Evolutionary conservation across 1,140 invertebrate species (phyloP), one percentile per base, ranked within the genome.

Genomic region (Drosophila tsacasi): DNA sequence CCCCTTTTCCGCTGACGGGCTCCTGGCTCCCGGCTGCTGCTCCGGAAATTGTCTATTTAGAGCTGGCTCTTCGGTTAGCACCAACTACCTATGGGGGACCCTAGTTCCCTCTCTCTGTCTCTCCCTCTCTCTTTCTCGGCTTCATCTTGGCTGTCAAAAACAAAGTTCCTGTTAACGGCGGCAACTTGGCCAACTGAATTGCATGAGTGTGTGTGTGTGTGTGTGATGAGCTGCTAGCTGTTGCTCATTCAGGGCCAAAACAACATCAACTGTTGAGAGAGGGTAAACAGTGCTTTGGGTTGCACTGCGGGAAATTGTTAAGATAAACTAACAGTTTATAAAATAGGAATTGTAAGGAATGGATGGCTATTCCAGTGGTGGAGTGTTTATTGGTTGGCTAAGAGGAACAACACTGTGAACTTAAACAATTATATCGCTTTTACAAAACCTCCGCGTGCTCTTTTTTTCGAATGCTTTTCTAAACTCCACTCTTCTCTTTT

Each of bases 171-270:
- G 73, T 55, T 68, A 67, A 59, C 76, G 58, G 64, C 54, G 44
- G 62, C 50, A 69, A 57, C 30, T 54, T 37, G 49, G 42, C 52
- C 23, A 23, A 30, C 25, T 10, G 52, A 30, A 32, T 19, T 12
- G 30, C 6, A 25, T 37, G 30, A 37, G 37, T 39, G 66, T 46
- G 32, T 37, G 15, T 49, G 50, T 13, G 40, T 55, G 37, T n/a
- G 27, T 40, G n/a, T 47, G 47, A 37, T n/a, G n/a, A 13, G 66
- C 54, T 23, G 35, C 61, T 27, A 30, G 65, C 42, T 25, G 44
- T 37, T 71, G 50, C 66, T 69, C 77, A 84, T 68, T 84, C 74
- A 84, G 66, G 81, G 75, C 75, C 65, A 76, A 73, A 83, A 64
- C 76, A 49, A 46, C 77, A 80, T 69, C 77, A 80, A 80, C 62